Conservation (phyloP, 1,140 invertebrate species). For the Bombus fervidus region DNA sequence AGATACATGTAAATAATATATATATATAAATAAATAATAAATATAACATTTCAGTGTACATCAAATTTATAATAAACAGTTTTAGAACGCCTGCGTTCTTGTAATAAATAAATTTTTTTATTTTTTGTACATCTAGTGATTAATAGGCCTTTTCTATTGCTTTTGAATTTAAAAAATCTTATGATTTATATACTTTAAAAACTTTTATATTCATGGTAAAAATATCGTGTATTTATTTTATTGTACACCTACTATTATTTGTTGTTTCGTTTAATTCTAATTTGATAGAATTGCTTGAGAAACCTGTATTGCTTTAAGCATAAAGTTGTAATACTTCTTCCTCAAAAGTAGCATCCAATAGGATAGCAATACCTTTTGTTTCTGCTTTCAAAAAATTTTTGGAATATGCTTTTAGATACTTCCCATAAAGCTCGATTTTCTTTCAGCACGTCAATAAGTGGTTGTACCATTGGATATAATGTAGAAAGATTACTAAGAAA, state of each 20-base stretch:
- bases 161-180: conserved; percentile 2
- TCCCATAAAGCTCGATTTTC: no score
- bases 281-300: not conserved
- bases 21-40: not conserved
- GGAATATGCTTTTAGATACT: no score
- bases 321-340: conserved; percentile 65
- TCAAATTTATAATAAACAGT: conserved; percentile 6
- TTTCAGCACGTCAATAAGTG: no score
- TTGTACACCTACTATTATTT: not conserved
- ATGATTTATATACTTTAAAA: not conserved
- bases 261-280: not conserved
- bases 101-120: not conserved
- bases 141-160: conserved; percentile 9
- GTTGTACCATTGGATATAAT: no score
- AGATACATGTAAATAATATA: no score
- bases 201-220: not conserved
- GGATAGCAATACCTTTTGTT: conserved; percentile 70
- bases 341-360: conserved; percentile 70
- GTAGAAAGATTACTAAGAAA: no score
- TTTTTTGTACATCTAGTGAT: not conserved
- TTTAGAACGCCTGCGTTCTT: conserved; percentile 39
- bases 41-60: conserved; percentile 7
- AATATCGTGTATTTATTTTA: not conserved
- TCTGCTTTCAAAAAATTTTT: no score
- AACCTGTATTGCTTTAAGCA: not conserved